These are phyloP conservation scores for Thysanoteuthis rhombus DNA, from an alignment of 2,888 invertebrate species.

Conservation along the genomic window DNA sequence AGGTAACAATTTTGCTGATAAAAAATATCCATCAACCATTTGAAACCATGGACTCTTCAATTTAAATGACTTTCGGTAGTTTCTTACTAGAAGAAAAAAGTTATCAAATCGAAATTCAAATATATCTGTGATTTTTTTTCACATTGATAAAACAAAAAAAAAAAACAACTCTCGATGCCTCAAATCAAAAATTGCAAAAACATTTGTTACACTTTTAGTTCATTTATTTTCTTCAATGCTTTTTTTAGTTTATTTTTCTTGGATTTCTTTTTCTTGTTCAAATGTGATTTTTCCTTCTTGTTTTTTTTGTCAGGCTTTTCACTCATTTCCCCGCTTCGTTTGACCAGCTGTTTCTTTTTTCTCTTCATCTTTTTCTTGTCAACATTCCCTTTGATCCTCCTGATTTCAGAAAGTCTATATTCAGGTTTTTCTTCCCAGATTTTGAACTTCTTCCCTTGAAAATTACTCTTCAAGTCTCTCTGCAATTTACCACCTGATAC, in stretches of 20 bases:
- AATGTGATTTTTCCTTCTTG: neutral
- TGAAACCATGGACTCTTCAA: too few relatives aligned
- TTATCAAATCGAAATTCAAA: too few relatives aligned
- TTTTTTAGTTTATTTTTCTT: neutral
- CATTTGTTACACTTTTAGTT: neutral
- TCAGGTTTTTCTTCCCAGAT: neutral
- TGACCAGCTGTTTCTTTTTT: neutral
- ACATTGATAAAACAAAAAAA: too few relatives aligned
- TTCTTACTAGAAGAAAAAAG: too few relatives aligned
- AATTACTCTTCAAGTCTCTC: neutral
- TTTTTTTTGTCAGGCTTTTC: neutral
- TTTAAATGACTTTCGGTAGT: too few relatives aligned
- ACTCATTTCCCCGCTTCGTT: neutral
- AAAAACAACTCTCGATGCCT: too few relatives aligned
- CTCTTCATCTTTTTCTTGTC: conserved; percentile 17
- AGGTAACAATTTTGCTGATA: too few relatives aligned
- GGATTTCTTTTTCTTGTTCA: neutral
- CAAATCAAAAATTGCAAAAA: too few relatives aligned
- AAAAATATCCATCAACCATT: too few relatives aligned
- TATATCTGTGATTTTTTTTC: too few relatives aligned
- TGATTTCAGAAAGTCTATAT: neutral
- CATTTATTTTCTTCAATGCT: neutral
- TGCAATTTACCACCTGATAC: neutral
- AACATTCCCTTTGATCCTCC: neutral
- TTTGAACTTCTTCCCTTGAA: too few relatives aligned